phyloP scores from a whole-genome alignment of 1,140 invertebrate genomes.

The Zelostemma sp. region DNA sequence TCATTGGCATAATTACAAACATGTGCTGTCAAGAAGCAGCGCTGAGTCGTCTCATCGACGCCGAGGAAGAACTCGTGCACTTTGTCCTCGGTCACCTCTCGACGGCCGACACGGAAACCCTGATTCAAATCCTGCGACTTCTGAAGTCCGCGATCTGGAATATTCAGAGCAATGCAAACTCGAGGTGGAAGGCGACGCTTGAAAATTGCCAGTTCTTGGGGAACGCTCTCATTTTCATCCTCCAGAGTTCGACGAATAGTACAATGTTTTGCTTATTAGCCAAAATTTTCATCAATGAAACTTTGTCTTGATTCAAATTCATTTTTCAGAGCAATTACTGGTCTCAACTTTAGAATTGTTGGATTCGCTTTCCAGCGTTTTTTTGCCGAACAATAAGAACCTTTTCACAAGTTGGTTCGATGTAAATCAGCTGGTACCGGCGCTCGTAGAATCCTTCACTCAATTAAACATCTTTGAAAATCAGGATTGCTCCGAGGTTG shows the following conservation, averaged over 20 bases:
- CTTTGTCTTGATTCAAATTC: background rate
- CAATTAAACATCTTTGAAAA: too few species aligned
- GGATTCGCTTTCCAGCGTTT: conserved; percentile 35
- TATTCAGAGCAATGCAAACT: conserved; percentile 64
- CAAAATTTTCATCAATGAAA: background rate
- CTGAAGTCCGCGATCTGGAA: conserved; percentile 72
- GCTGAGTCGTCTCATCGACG: conserved; percentile 63
- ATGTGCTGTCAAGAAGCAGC: conserved; percentile 74
- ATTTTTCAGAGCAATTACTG: conserved; percentile 56
- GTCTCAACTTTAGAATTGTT: conserved; percentile 46
- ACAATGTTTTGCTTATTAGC: conserved; percentile 55
- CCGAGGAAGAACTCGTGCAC: conserved; percentile 60
- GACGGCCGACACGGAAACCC: conserved; percentile 74
- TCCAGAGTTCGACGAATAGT: conserved; percentile 78
- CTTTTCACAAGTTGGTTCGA: conserved; percentile 40
- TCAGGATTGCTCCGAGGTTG: too few species aligned
- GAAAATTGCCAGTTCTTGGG: conserved; percentile 68
- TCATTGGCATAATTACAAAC: conserved; percentile 81
- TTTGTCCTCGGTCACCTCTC: conserved; percentile 72
- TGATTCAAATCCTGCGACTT: conserved; percentile 78
- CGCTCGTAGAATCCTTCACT: too few species aligned
- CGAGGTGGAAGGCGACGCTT: conserved; percentile 70
- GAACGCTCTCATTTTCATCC: conserved; percentile 74
- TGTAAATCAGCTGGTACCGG: conserved; percentile 50
- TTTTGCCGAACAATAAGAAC: conserved; percentile 34